Evolutionary conservation across 1,140 invertebrate species (phyloP).

Genomic region (Propsilocerus akamusi): DNA sequence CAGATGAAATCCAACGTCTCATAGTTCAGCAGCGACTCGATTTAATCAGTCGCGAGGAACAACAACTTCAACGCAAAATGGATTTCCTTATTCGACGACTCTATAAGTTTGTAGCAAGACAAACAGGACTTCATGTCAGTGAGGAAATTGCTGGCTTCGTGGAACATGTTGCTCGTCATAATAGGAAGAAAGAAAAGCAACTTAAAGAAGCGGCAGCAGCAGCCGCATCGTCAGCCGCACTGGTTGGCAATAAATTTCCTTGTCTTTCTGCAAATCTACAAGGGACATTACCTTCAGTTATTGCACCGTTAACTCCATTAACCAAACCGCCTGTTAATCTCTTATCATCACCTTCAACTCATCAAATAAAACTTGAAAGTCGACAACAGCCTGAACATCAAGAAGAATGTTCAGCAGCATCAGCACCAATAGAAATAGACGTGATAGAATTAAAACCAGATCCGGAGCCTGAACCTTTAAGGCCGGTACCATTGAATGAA

Average conservation of each 20-base stretch:
- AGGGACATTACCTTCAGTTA: constrained; percentile 24
- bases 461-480: constrained; percentile 10
- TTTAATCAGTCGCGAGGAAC: constrained; percentile 18
- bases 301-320: constrained; percentile 17
- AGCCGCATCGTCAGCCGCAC: background rate
- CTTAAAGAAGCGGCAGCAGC: constrained; percentile 17
- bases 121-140: constrained; percentile 51
- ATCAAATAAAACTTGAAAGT: background rate
- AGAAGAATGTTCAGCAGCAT: background rate
- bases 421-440: background rate
- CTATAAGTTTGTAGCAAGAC: constrained; percentile 49
- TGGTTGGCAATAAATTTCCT: constrained; percentile 8
- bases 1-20: background rate
- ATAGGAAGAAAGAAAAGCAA: constrained; percentile 19
- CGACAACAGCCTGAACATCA: no score
- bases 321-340: constrained; percentile 10
- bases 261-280: constrained; percentile 24
- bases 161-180: constrained; percentile 29
- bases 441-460: background rate
- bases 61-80: constrained; percentile 40
- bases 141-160: constrained; percentile 54
- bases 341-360: background rate
- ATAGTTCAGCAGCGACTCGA: background rate
- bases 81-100: constrained; percentile 52
- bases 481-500: constrained; percentile 15